Evolutionary conservation across 2,888 invertebrate genomes (phyloP).

Genomic region (Papilio demoleus): DNA sequence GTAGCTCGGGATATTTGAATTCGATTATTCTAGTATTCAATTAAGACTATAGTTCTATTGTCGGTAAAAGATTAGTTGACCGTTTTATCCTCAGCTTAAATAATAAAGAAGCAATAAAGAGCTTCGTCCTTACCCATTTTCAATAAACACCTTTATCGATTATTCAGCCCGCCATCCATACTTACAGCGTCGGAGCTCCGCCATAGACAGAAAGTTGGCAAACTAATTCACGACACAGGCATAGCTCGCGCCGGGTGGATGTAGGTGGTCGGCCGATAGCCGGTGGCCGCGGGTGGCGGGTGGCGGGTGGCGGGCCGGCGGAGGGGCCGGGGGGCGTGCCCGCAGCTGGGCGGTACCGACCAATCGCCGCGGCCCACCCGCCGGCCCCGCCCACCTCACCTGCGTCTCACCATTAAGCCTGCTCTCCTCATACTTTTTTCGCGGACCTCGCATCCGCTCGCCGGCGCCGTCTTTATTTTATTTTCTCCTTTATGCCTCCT

Average conservation of each 20-base stretch:
- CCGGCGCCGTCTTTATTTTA: conserved; percentile 82
- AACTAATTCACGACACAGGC: conserved; percentile 84
- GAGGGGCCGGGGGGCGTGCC: conserved; percentile 68
- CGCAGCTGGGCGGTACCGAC: conserved; percentile 79
- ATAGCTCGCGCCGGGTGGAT: conserved; percentile 79
- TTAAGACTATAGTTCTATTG: not conserved
- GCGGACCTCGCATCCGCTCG: conserved; percentile 80
- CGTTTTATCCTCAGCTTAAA: conserved; percentile 65
- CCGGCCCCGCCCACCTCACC: conserved; percentile 80
- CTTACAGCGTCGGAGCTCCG: conserved; percentile 80
- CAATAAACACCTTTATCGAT: conserved; percentile 84
- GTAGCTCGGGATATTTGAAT: not conserved
- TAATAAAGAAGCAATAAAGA: conserved; percentile 82
- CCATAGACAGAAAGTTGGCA: conserved; percentile 83
- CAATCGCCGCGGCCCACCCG: conserved; percentile 78
- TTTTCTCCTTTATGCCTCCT: conserved; percentile 83
- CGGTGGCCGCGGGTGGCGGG: conserved; percentile 75
- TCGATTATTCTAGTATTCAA: not conserved
- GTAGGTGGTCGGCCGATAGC: conserved; percentile 79
- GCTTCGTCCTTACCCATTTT: conserved; percentile 81
- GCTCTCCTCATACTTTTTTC: conserved; percentile 80
- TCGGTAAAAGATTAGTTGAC: conserved; percentile 44
- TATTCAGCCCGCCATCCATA: conserved; percentile 82
- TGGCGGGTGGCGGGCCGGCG: conserved; percentile 75
- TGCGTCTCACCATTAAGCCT: conserved; percentile 81